Base-by-base conservation (phyloP, 2,888 invertebrate species). In the Lithophane semibrunnea region DNA sequence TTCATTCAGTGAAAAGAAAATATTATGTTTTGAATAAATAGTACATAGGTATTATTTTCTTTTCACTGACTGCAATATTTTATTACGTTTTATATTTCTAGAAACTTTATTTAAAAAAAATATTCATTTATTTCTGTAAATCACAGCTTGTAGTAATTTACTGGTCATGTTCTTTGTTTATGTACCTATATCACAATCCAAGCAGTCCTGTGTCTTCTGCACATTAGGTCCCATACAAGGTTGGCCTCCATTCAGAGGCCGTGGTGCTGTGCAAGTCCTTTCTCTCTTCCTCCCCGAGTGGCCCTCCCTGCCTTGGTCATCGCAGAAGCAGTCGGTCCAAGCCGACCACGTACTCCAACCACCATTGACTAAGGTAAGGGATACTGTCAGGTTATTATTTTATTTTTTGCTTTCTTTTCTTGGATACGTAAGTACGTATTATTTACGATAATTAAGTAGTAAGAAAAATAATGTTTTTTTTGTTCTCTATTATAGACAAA, bases 341-440 rank as follows among this genome's bases (percentile, higher is more conserved):
- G 97, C 95, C 3, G 98, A 98, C 99, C 99, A 99, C 13, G 98
- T 96, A n/a, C 98, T 98, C 99, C 99, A 99, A 73, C 98, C 99
- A 56, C 99, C 99, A 93, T 99, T 99, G 69, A 99, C 99, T 99
- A 52, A 10, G 8, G 3, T 47, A 58, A 56, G 9, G 76, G 12
- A 24, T 63, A 77, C 9, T 37, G 16, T 8, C 37, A 80, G 12
- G 12, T 56, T 18, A 13, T 42, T 12, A 21, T 37, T 49, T 49
- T 12, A 4, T 3, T 7, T 70, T 21, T 52, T 42, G 12, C 10
- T 21, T 44, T 24, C 0, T 12, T 24, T 8, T 72, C 42, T 24
- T 52, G 18, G 24, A 9, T 24, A 69, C 8, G 3, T 24, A 52
- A 9, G 4, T 9, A n/a, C 5, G 8, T 68, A 37, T 37, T 65